phyloP scores from a whole-genome alignment of 92 coral and sea anemone species.

The Zoanthus gigantus region DNA sequence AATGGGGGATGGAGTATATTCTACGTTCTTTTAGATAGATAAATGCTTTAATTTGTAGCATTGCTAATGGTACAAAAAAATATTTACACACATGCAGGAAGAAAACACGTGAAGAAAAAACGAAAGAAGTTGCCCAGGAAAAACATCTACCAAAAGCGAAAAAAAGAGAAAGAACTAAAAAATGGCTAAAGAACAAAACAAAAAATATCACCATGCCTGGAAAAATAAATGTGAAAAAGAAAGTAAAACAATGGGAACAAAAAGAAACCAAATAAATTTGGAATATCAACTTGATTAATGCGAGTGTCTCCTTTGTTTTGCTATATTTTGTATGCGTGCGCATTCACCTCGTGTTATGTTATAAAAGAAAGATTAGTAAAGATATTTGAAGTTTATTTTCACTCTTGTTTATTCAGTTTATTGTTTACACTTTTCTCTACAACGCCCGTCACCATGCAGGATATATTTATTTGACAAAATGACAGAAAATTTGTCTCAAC shows the following conservation, averaged over 20 bases:
- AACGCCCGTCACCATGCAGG: conserved; percentile 55
- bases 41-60: too few relatives aligned
- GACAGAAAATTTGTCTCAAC: conserved; percentile 45
- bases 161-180: neutral
- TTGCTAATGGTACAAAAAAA: neutral
- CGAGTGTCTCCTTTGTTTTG: neutral
- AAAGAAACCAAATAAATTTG: neutral
- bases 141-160: neutral
- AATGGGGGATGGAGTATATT: too few relatives aligned
- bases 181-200: conserved; percentile 32
- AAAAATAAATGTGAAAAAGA: conserved; percentile 21
- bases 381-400: neutral
- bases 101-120: neutral
- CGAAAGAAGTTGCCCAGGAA: neutral
- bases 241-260: conserved; percentile 34
- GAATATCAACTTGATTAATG: neutral
- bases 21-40: too few relatives aligned
- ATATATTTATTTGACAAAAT: conserved; percentile 15
- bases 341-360: neutral
- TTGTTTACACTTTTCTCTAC: neutral
- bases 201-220: conserved; percentile 30
- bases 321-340: neutral
- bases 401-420: neutral
- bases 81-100: conserved; percentile 4
- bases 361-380: neutral